Base-by-base conservation (phyloP, 1,140 invertebrate species). In the Drosophila lini region DNA sequence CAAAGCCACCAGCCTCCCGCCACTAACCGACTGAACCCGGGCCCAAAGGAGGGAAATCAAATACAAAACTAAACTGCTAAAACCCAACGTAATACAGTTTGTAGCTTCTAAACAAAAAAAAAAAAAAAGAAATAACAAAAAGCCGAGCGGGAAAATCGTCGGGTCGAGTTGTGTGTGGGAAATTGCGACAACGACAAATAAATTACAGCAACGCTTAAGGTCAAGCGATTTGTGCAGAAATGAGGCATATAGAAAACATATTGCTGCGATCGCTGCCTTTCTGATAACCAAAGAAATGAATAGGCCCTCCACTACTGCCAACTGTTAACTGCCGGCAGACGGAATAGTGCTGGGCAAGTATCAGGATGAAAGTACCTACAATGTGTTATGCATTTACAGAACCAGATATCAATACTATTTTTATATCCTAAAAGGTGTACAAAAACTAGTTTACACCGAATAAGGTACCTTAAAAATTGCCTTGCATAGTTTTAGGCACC, bases 161-260 rank as follows among this genome's bases (percentile, higher is more conserved):
- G 32, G 50, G 44, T 48, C 53, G 59, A 47, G 41, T 68, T 76
- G 55, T 77, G 64, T 78, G 75, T 78, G 75, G 75, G 75, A 83
- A 82, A 82, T 82, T 82, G 73, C 80, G 71, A 58, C 84, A 86
- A 86, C 82, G 80, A 86, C 82, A 86, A 86, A 86, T 86, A 83
- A 88, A 86, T 86, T 86, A 86, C 83, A 82, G 81, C 76, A 86
- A 86, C 81, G 82, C 82, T 86, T 86, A 86, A 86, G 82, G 82
- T 86, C 82, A 86, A 86, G 80, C 81, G 82, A 86, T 86, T 88
- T 86, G 82, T 79, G 80, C 83, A 88, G 82, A 88, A 86, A 86
- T 88, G 85, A 88, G 82, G 75, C 83, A 88, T 83, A 82, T 88
- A 86, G 83, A 86, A 86, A 86, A 86, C 84, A 83, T 86, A 86